Evolutionary conservation across 2,797 vertebrate genomes (phyloP).

Genomic region (Sebastes miniatus): DNA sequence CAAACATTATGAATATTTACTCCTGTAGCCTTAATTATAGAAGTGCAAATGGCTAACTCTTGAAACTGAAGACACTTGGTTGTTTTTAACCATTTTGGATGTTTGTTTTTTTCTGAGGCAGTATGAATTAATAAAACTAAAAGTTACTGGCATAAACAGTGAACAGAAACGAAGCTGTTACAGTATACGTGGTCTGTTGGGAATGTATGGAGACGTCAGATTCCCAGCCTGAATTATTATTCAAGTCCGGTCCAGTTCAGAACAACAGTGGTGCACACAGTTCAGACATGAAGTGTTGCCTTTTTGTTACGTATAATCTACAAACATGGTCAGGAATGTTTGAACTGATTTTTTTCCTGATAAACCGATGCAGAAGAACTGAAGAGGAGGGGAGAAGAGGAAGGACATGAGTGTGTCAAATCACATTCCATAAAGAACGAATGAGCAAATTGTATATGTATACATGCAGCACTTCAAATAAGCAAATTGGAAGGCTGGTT

Average conservation of each 20-base stretch:
- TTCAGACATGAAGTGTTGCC: background rate
- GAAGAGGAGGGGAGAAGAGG: background rate
- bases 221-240: background rate
- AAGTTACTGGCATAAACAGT: background rate
- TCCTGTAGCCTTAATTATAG: background rate
- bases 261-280: background rate
- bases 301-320: background rate
- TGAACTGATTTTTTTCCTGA: background rate
- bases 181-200: background rate
- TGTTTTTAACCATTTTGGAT: background rate
- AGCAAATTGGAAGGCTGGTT: background rate
- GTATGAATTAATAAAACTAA: too few species aligned
- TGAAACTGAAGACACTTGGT: background rate
- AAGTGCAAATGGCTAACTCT: background rate
- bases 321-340: background rate
- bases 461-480: background rate
- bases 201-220: background rate
- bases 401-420: background rate
- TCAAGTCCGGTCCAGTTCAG: background rate
- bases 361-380: background rate
- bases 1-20: background rate
- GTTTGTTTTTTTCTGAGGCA: too few species aligned
- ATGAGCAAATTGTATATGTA: background rate
- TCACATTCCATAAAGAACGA: background rate
- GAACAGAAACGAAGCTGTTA: background rate